Percentiles rank a stretch among this genome's conserved stretches.
phyloP scores from a whole-genome alignment of 2,888 invertebrate genomes.

The Syrista parreyssii region DNA sequence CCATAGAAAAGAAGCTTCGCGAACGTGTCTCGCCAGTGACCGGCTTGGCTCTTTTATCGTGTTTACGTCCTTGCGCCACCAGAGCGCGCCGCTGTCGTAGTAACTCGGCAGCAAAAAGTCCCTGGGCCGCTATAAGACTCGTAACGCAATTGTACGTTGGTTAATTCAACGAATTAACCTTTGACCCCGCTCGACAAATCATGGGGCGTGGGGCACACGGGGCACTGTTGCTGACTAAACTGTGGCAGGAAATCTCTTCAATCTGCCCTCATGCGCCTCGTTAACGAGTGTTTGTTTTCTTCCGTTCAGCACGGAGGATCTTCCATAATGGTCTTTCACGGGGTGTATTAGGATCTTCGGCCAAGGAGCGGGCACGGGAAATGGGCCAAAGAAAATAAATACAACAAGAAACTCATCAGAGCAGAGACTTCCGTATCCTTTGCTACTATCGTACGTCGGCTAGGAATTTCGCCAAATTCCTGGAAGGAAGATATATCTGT shows the following conservation, averaged over 20 bases:
- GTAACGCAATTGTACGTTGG: slow-evolving; percentile 60
- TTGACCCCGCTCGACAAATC: slow-evolving; percentile 46
- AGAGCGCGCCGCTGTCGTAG: not conserved
- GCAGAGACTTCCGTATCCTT: not conserved
- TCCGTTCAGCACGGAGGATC: slow-evolving; percentile 33
- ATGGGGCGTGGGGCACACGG: slow-evolving; percentile 41
- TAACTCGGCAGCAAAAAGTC: slow-evolving; percentile 39
- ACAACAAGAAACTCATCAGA: not conserved
- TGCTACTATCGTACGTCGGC: too few relatives aligned
- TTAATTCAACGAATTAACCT: slow-evolving; percentile 64
- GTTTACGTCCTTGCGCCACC: not conserved
- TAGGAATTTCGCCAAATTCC: too few relatives aligned
- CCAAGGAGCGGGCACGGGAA: too few relatives aligned
- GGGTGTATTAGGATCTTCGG: too few relatives aligned
- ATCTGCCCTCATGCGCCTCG: slow-evolving; percentile 61
- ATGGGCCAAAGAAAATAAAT: too few relatives aligned
- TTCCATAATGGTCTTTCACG: not conserved
- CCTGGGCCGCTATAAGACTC: slow-evolving; percentile 47
- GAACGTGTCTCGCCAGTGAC: not conserved
- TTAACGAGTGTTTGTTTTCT: slow-evolving; percentile 63
- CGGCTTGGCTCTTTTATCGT: not conserved
- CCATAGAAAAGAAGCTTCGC: not conserved
- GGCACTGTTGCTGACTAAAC: slow-evolving; percentile 38
- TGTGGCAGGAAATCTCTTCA: slow-evolving; percentile 64
- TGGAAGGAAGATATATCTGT: too few relatives aligned